These are phyloP conservation scores for Pristiophorus japonicus DNA, from an alignment of 2,113 vertebrate species.

Conservation along the genomic window DNA sequence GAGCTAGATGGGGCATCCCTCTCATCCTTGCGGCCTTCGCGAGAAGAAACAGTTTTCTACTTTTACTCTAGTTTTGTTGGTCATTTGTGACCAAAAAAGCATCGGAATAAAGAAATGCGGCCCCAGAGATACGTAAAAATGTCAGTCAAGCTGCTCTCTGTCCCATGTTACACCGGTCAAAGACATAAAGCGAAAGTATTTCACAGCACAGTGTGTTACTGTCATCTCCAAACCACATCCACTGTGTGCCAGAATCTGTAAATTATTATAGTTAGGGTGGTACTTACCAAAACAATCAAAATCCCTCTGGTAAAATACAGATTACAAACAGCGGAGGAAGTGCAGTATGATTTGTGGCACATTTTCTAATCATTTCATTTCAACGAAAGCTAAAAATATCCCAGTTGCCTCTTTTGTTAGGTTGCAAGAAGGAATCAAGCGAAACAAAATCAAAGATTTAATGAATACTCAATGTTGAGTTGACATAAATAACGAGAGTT, in stretches of 20 bases:
- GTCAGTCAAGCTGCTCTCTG: background rate
- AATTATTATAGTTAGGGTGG: background rate
- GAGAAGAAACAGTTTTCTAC: background rate
- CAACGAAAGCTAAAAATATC: background rate
- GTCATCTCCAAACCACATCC: background rate
- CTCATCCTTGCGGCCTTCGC: no score
- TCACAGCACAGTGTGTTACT: background rate
- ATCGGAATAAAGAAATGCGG: background rate
- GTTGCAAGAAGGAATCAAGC: background rate
- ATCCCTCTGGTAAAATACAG: slow-evolving; percentile 31
- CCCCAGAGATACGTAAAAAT: background rate
- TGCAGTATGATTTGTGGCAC: background rate
- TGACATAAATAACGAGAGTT: background rate
- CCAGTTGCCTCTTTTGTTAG: background rate
- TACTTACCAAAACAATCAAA: slow-evolving; percentile 11
- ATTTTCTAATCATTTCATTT: background rate
- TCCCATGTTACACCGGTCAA: background rate
- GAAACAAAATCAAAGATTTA: background rate
- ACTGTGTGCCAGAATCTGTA: background rate
- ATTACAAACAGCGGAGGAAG: background rate
- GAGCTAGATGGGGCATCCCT: no score
- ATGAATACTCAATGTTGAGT: background rate
- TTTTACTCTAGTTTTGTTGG: background rate
- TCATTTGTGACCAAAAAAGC: background rate
- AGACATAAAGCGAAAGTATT: background rate